phyloP scores from a whole-genome alignment of 2,113 vertebrate genomes.

The Pagrus major region DNA sequence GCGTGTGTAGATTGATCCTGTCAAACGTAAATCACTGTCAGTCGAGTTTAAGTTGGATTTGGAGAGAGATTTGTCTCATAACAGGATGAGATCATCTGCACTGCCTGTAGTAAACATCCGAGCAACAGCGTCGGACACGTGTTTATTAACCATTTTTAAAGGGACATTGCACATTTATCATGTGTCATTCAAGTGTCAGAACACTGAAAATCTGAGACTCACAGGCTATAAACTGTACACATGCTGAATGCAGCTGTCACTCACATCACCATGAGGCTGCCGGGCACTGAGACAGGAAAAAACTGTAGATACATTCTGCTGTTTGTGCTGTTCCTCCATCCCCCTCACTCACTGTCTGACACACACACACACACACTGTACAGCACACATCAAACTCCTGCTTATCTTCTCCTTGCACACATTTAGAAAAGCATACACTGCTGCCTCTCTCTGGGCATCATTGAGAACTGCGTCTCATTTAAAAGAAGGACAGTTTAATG shows the following conservation, averaged over 20 bases:
- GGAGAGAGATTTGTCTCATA: not conserved
- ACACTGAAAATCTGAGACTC: slow-evolving; percentile 21
- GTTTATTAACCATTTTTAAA: slow-evolving; percentile 43
- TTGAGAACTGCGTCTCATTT: slow-evolving; percentile 26
- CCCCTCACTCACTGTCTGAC: slow-evolving; percentile 1
- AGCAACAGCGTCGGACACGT: not conserved
- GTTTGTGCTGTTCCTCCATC: slow-evolving; percentile 27
- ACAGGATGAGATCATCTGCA: not conserved
- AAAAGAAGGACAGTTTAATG: not conserved
- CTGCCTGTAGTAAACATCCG: not conserved
- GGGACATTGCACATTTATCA: slow-evolving; percentile 30
- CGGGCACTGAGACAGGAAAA: not conserved
- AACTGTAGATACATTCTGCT: slow-evolving; percentile 24
- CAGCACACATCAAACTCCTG: not conserved
- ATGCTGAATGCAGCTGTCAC: slow-evolving; percentile 41
- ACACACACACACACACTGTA: slow-evolving; percentile 4
- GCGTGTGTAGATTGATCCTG: slow-evolving; percentile 1
- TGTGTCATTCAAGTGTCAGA: slow-evolving; percentile 43
- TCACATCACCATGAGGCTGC: slow-evolving; percentile 39
- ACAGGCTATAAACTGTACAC: slow-evolving; percentile 19
- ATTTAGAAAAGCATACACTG: slow-evolving; percentile 29
- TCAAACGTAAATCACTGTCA: slow-evolving; percentile 8
- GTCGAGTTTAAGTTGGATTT: not conserved
- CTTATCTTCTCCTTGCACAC: not conserved
- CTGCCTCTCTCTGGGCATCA: slow-evolving; percentile 71